phyloP scores from a whole-genome alignment of 1,140 invertebrate species.

The Ooceraea biroi region DNA sequence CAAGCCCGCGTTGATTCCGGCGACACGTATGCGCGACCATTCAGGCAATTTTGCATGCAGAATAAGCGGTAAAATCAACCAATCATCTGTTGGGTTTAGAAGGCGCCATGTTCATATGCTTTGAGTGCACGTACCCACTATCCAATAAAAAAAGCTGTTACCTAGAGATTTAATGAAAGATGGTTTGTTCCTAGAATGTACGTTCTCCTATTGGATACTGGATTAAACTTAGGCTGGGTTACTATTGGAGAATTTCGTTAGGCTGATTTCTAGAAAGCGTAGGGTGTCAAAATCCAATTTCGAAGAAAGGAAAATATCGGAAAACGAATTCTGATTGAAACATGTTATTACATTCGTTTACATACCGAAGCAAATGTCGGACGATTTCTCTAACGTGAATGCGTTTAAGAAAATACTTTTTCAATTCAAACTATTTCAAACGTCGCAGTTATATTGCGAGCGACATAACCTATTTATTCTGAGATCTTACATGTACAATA shows the following conservation, averaged over 20 bases:
- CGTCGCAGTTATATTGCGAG: neutral
- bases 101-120: too few relatives aligned
- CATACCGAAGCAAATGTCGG: neutral
- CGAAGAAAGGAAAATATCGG: too few relatives aligned
- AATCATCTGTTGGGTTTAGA: too few relatives aligned
- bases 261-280: too few relatives aligned
- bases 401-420: neutral
- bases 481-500: neutral
- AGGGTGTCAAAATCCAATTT: too few relatives aligned
- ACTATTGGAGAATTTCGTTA: too few relatives aligned
- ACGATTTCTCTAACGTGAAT: neutral
- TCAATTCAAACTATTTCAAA: neutral
- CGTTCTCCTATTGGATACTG: too few relatives aligned
- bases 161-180: too few relatives aligned
- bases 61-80: neutral
- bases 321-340: neutral
- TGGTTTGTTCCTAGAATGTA: too few relatives aligned
- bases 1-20: conserved; percentile 4
- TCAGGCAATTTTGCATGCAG: neutral
- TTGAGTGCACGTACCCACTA: too few relatives aligned
- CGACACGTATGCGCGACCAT: neutral
- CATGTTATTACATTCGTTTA: neutral
- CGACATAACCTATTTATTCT: neutral
- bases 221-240: too few relatives aligned
- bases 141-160: too few relatives aligned